Conservation (phyloP, 2,113 vertebrate genomes). For the western clawed frog (Xenopus tropicalis) region DNA sequence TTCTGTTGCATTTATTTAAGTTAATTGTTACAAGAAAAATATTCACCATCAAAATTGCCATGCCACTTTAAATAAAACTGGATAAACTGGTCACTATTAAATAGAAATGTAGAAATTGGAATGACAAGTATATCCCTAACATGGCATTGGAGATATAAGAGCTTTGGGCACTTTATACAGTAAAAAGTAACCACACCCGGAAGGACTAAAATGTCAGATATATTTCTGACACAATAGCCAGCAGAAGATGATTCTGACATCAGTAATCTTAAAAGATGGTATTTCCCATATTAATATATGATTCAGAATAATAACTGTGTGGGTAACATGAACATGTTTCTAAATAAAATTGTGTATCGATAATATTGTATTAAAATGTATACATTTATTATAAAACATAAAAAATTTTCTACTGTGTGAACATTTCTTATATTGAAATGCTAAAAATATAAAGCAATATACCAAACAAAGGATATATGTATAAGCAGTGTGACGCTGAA, state of each 20-base stretch:
- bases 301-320: neutral
- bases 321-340: too few relatives aligned
- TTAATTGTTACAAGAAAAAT: too few relatives aligned
- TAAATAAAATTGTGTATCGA: too few relatives aligned
- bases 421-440: too few relatives aligned
- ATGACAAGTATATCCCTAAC: conserved; percentile 4
- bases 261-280: neutral
- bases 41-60: too few relatives aligned
- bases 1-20: too few relatives aligned
- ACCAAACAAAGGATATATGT: too few relatives aligned
- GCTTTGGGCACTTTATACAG: conserved; percentile 11
- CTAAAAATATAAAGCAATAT: too few relatives aligned
- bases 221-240: neutral
- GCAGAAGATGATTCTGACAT: conserved; percentile 12
- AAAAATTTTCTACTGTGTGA: too few relatives aligned
- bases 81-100: neutral
- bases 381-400: too few relatives aligned
- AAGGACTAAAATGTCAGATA: conserved; percentile 10
- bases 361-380: too few relatives aligned
- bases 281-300: neutral
- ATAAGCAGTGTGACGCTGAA: too few relatives aligned
- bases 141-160: neutral
- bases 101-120: conserved; percentile 6
- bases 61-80: neutral
- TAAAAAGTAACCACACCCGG: conserved; percentile 1